Evolutionary conservation across 2,888 invertebrate species (phyloP).

Genomic region (Thera obeliscata): DNA sequence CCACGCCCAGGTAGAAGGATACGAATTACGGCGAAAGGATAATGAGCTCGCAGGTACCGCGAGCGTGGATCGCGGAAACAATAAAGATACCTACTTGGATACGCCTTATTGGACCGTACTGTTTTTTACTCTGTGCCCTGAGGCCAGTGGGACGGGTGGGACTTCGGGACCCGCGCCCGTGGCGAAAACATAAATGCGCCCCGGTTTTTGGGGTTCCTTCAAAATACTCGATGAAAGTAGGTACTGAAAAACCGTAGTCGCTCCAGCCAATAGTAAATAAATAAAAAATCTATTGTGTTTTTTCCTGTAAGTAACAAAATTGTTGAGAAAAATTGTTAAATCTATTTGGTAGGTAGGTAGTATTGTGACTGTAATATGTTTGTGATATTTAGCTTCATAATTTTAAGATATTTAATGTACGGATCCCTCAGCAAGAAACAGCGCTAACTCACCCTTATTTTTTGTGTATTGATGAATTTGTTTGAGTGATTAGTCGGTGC

Average conservation of each 20-base stretch:
- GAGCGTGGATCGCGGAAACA: slow-evolving; percentile 50
- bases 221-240: background rate
- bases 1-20: slow-evolving; percentile 53
- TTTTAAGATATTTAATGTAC: background rate
- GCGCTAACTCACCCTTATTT: slow-evolving; percentile 4
- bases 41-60: slow-evolving; percentile 63
- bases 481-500: slow-evolving; percentile 27
- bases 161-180: slow-evolving; percentile 21
- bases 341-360: no score
- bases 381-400: no score
- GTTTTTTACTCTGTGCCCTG: slow-evolving; percentile 14
- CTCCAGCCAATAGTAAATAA: no score
- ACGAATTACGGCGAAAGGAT: slow-evolving; percentile 44
- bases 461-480: slow-evolving; percentile 26
- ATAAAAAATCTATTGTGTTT: no score
- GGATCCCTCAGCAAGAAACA: slow-evolving; percentile 3
- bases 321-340: no score
- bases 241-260: no score
- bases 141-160: slow-evolving; percentile 18
- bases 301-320: no score
- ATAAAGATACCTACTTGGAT: slow-evolving; percentile 37
- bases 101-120: slow-evolving; percentile 34
- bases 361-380: no score
- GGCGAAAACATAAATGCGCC: slow-evolving; percentile 40
- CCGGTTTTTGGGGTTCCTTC: slow-evolving; percentile 13